A percentile compares a stretch with the other conserved stretches of the same genome.
Evolutionary conservation across 1,140 invertebrate species (phyloP).

Genomic region (Bombus difficillimus): DNA sequence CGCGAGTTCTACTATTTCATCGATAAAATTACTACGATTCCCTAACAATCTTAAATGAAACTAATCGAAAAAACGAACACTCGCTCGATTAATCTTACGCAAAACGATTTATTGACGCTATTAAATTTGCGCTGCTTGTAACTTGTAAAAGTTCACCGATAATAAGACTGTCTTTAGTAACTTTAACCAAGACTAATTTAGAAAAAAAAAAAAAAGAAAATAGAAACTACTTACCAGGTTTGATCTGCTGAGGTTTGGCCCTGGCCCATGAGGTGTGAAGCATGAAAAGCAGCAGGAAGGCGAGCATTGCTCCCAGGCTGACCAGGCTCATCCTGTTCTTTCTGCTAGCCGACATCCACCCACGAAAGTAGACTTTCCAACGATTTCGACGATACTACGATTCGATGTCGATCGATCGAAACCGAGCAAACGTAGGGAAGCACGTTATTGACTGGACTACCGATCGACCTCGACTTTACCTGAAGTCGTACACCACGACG

Average conservation of each 20-base stretch:
- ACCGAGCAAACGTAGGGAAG: too few species aligned
- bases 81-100: too few species aligned
- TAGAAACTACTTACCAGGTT: slow-evolving; percentile 71
- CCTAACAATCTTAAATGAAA: too few species aligned
- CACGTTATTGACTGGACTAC: slow-evolving; percentile 5
- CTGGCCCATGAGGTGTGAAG: slow-evolving; percentile 56
- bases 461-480: slow-evolving; percentile 23
- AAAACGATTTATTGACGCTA: too few species aligned
- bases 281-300: slow-evolving; percentile 61
- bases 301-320: slow-evolving; percentile 60
- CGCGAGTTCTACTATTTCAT: too few species aligned
- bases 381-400: background rate
- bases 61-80: too few species aligned
- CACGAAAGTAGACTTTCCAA: slow-evolving; percentile 2
- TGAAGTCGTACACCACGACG: slow-evolving; percentile 21
- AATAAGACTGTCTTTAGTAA: too few species aligned
- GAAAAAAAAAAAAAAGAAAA: too few species aligned
- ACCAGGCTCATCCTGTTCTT: slow-evolving; percentile 64
- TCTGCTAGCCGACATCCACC: slow-evolving; percentile 40
- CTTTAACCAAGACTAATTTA: background rate
- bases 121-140: too few species aligned
- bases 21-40: too few species aligned
- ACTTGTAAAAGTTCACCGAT: background rate
- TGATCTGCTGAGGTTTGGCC: slow-evolving; percentile 72
- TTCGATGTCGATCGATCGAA: background rate